A percentile compares a stretch with the other conserved stretches of the same genome.
phyloP scores from a whole-genome alignment of 2,888 invertebrate species.

The Chloromyia formosa region DNA sequence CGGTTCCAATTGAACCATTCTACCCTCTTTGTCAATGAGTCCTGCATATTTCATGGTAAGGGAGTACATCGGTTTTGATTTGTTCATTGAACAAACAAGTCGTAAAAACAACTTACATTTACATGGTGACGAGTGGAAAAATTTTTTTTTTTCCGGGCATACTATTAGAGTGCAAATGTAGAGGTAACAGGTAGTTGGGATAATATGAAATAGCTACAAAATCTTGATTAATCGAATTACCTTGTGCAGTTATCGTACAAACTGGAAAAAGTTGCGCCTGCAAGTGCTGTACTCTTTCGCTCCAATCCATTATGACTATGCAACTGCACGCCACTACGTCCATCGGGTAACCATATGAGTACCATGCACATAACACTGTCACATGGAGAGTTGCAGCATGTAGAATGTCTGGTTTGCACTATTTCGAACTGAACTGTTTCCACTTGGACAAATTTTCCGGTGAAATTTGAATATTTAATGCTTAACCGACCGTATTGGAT shows the following conservation, averaged over 20 bases:
- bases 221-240: constrained; percentile 46
- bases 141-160: background rate
- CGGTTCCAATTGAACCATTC: background rate
- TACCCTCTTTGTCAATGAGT: background rate
- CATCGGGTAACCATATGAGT: background rate
- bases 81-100: constrained; percentile 33
- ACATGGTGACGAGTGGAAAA: background rate
- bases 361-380: background rate
- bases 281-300: constrained; percentile 61
- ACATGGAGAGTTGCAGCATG: no score
- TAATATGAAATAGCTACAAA: background rate
- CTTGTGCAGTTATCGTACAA: constrained; percentile 58
- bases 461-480: background rate
- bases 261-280: constrained; percentile 64
- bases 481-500: constrained; percentile 4
- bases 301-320: constrained; percentile 35
- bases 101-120: background rate
- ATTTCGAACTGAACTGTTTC: no score
- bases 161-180: background rate
- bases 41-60: background rate
- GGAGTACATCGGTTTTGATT: background rate
- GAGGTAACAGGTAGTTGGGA: background rate
- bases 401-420: background rate
- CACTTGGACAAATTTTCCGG: no score
- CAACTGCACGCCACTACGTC: background rate